Evolutionary conservation across 2,797 vertebrate genomes (phyloP).

Genomic region (Thaleichthys pacificus): DNA sequence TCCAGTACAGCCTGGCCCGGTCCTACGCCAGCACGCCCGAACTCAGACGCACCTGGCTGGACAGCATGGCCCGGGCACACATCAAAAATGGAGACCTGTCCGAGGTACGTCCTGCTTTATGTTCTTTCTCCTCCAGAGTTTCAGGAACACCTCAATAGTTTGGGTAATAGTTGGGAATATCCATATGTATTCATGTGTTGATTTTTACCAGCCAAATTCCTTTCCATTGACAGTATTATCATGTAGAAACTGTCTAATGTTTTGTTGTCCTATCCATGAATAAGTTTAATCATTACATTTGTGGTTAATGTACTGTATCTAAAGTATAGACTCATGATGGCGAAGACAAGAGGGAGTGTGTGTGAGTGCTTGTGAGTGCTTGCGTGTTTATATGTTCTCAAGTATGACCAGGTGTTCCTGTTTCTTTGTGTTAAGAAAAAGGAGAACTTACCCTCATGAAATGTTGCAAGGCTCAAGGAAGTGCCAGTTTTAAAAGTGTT

Average conservation of each 20-base stretch:
- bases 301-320: too few relatives aligned
- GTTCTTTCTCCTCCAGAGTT: too few relatives aligned
- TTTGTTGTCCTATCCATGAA: not conserved
- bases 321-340: not conserved
- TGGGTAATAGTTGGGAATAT: too few relatives aligned
- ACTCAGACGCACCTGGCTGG: slow-evolving; percentile 93
- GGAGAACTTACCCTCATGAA: too few relatives aligned
- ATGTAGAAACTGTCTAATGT: not conserved
- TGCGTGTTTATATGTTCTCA: not conserved
- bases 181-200: too few relatives aligned
- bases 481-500: too few relatives aligned
- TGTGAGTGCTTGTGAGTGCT: not conserved
- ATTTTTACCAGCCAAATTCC: too few relatives aligned
- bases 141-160: too few relatives aligned
- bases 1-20: slow-evolving; percentile 94
- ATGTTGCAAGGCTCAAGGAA: too few relatives aligned
- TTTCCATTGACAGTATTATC: not conserved
- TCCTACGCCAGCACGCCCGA: slow-evolving; percentile 96
- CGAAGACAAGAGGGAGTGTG: not conserved
- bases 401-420: not conserved
- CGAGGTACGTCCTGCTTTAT: slow-evolving; percentile 75
- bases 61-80: slow-evolving; percentile 97
- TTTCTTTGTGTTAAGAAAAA: too few relatives aligned
- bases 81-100: slow-evolving; percentile 93
- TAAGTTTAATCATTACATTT: not conserved